Percentiles rank a stretch among this genome's conserved stretches.
These are phyloP conservation scores for Pterocles orientalis DNA, from an alignment of 2,113 vertebrate genomes.

Conservation along the genomic window DNA sequence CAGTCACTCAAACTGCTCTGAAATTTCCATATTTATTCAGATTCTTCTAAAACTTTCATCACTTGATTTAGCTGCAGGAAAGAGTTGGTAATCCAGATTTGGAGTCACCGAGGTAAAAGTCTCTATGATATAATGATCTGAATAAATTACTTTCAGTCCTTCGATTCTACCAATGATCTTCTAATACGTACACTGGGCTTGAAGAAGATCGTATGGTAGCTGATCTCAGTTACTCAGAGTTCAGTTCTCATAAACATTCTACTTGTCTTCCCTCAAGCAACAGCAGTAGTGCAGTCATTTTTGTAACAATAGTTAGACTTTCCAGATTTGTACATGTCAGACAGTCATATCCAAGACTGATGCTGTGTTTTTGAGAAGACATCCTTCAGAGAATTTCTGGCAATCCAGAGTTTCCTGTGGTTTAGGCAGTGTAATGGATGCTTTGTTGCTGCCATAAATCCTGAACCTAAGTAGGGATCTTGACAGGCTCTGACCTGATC, in stretches of 20 bases:
- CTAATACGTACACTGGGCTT: not conserved
- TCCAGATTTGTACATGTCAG: not conserved
- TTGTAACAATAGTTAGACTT: not conserved
- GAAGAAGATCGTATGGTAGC: not conserved
- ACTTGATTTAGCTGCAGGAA: not conserved
- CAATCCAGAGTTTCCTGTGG: not conserved
- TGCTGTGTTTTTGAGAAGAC: not conserved
- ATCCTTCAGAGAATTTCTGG: not conserved
- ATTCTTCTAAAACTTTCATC: not conserved
- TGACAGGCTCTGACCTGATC: not conserved
- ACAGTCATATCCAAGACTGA: not conserved
- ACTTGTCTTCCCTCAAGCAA: not conserved
- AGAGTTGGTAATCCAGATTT: not conserved
- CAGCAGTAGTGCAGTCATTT: not conserved
- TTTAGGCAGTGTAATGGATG: not conserved
- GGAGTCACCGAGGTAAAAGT: not conserved
- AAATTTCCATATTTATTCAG: constrained; percentile 6
- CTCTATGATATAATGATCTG: not conserved
- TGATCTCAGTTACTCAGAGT: not conserved
- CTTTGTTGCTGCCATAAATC: not conserved
- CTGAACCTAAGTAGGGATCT: not conserved
- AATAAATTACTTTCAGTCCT: not conserved
- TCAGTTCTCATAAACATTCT: not conserved
- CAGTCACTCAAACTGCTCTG: not conserved
- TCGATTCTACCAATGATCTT: not conserved